Conservation (phyloP, 1,140 invertebrate genomes). For the Colletes gigas region DNA sequence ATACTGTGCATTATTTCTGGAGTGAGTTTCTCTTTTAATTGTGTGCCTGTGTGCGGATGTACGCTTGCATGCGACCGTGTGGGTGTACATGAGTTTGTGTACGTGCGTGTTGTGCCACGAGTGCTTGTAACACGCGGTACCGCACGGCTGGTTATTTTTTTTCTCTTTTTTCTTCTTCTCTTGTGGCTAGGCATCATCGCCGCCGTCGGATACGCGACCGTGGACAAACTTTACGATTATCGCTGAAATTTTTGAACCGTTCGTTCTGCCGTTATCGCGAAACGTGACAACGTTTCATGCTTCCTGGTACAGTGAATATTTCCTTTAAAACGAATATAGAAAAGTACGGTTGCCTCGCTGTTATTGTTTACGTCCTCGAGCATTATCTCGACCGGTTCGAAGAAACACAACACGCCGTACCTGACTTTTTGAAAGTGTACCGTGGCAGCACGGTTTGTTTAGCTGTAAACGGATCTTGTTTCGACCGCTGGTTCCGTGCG, state of each 20-base stretch:
- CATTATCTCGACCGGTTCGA: neutral
- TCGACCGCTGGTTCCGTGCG: neutral
- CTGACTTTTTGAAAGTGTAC: neutral
- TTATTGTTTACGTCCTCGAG: conserved; percentile 34
- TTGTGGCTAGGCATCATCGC: neutral
- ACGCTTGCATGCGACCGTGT: conserved; percentile 2
- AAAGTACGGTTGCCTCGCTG: neutral
- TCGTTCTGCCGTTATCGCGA: neutral
- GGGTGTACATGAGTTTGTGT: neutral
- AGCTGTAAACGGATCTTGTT: neutral
- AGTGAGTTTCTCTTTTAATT: conserved; percentile 75
- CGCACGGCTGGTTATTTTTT: conserved; percentile 12
- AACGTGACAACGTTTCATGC: neutral
- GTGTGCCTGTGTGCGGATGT: conserved; percentile 12
- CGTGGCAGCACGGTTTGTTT: conserved; percentile 11
- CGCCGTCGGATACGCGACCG: conserved; percentile 32
- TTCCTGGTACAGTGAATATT: neutral
- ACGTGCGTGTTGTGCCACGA: neutral
- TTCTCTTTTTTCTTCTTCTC: too few relatives aligned
- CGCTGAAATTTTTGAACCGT: neutral
- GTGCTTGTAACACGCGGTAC: conserved; percentile 14
- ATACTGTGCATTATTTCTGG: conserved; percentile 82
- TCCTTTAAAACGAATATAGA: neutral
- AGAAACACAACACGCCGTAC: neutral
- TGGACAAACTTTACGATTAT: conserved; percentile 24